Base-by-base conservation (phyloP, 2,797 vertebrate species). In the Pogoniulus pusillus region DNA sequence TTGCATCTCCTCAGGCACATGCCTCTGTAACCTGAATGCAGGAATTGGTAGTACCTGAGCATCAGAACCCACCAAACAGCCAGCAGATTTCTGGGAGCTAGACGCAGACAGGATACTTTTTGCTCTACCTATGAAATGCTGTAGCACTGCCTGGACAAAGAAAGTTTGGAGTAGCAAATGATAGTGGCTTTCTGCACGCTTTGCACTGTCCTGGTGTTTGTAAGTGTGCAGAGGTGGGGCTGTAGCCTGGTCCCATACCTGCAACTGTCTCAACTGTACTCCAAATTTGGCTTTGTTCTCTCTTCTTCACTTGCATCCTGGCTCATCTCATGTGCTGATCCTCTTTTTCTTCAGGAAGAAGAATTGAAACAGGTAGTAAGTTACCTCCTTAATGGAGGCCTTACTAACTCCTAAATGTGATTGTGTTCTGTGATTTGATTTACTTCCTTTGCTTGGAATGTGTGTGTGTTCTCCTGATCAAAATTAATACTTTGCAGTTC, bases 281-380 rank as follows among this genome's bases (percentile, higher is more conserved):
- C 37, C 68, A 49, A 30, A 71, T 88, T 55, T 63, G 37, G 41
- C 32, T 95, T 82, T 89, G 49, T 93, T 62, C 93, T 68, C 86
- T 93, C 13, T 80, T 94, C 75, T 94, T 75, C 19, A 7, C 41
- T 59, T 89, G 76, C 78, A 89, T 87, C 90, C 83, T 91, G 79
- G 79, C 93, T 96, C 86, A 96, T 94, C 92, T 97, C 96, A 95
- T 96, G 19, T 95, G 92, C 95, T 87, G 91, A 90, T 98, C 95
- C 97, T 89, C 96, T 97, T 97, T 98, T 98, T 97, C 97, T 98
- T 98, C 98, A 98, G 98, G 98, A 99, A 96, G 98, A 99, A 97
- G 98, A 99, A 96, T 85, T 96, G 96, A 98, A 98, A 97, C 98
- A 98, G 97, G 98, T 97, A 98, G 98, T 98, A 98, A 98, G 98